These are phyloP conservation scores for Sebastiscus tertius DNA, from an alignment of 2,797 vertebrate species.

Conservation along the genomic window DNA sequence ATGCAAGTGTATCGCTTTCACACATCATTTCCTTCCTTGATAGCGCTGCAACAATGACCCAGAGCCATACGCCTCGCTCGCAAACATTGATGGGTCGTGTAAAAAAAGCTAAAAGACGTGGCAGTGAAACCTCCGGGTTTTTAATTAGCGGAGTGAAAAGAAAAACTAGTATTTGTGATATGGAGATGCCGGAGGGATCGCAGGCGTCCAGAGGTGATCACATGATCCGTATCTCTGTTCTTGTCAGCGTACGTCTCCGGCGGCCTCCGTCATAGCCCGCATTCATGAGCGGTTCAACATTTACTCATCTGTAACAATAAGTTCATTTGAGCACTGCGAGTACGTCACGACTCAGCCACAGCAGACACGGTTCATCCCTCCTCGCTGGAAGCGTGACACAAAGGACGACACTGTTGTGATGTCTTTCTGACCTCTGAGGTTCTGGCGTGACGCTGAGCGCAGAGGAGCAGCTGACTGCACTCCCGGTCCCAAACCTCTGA, in stretches of 20 bases:
- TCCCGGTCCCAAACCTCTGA: neutral
- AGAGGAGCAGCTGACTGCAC: slow-evolving; percentile 19
- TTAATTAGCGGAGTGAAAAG: slow-evolving; percentile 6
- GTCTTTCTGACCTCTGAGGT: slow-evolving; percentile 23
- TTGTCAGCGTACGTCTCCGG: slow-evolving; percentile 8
- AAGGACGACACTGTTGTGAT: slow-evolving; percentile 42
- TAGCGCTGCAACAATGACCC: slow-evolving; percentile 16
- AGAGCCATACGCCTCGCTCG: neutral
- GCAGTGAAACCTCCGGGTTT: neutral
- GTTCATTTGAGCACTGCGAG: slow-evolving; percentile 17
- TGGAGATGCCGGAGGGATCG: neutral
- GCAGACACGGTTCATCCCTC: slow-evolving; percentile 13
- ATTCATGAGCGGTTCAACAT: slow-evolving; percentile 43
- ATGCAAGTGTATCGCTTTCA: slow-evolving; percentile 40
- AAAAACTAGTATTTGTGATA: neutral
- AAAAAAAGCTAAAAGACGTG: neutral
- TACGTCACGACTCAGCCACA: slow-evolving; percentile 14
- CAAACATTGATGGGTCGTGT: neutral
- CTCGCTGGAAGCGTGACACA: slow-evolving; percentile 26
- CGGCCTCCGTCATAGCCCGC: slow-evolving; percentile 11
- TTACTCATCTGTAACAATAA: slow-evolving; percentile 56
- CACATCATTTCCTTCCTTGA: slow-evolving; percentile 48
- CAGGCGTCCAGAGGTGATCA: slow-evolving; percentile 2
- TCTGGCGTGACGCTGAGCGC: slow-evolving; percentile 17
- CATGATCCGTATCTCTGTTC: slow-evolving; percentile 23